Conservation (phyloP, 2,113 vertebrate genomes). For the Odocoileus hemionus region DNA sequence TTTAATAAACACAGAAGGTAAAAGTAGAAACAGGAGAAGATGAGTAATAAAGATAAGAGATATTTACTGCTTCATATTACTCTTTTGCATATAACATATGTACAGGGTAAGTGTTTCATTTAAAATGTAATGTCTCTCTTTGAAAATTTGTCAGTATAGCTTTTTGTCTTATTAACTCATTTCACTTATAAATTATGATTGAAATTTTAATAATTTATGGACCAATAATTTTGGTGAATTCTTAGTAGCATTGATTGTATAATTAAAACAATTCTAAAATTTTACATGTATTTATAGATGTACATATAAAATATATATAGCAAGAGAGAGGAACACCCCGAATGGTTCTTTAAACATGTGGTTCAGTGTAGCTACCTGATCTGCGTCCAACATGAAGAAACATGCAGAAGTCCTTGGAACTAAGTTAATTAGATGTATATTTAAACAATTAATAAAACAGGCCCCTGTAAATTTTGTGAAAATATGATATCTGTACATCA, state of each 20-base stretch:
- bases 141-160: neutral
- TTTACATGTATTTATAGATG: neutral
- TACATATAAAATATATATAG: too few species aligned
- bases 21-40: neutral
- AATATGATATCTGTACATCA: neutral
- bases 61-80: neutral
- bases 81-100: neutral
- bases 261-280: neutral
- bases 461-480: slow-evolving; percentile 17
- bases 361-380: neutral
- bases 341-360: neutral
- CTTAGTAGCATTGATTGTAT: neutral
- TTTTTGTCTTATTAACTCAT: neutral
- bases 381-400: neutral
- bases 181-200: neutral
- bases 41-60: neutral
- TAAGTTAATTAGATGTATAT: slow-evolving; percentile 19
- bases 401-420: neutral
- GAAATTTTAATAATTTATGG: neutral
- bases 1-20: neutral
- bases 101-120: neutral
- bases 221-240: neutral
- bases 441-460: slow-evolving; percentile 31
- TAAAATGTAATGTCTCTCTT: neutral
- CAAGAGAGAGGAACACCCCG: neutral